Conservation (phyloP, 2,797 vertebrate species). For the Gadopsis marmoratus region DNA sequence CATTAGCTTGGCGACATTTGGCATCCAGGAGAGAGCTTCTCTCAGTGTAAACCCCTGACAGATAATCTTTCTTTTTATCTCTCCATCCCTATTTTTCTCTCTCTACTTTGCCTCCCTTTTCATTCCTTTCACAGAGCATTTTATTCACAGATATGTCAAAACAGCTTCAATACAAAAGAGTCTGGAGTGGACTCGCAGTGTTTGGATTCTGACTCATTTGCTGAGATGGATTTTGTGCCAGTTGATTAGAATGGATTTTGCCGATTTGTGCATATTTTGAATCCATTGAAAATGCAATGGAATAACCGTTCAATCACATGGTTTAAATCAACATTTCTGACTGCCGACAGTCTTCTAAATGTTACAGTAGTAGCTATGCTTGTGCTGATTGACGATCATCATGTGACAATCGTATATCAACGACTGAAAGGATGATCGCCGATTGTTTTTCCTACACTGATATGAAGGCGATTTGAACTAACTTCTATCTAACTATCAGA, state of each 20-base stretch:
- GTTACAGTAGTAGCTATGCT: not conserved
- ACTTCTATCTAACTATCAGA: too few species aligned
- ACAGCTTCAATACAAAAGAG: slow-evolving; percentile 68
- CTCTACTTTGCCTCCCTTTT: slow-evolving; percentile 46
- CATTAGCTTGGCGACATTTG: slow-evolving; percentile 60
- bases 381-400: too few species aligned
- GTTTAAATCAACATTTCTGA: slow-evolving; percentile 6
- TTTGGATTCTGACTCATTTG: slow-evolving; percentile 41
- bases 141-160: slow-evolving; percentile 65
- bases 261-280: slow-evolving; percentile 28
- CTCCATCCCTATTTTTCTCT: slow-evolving; percentile 11
- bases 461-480: too few species aligned
- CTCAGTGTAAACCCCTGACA: slow-evolving; percentile 65
- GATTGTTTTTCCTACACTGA: too few species aligned
- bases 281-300: not conserved
- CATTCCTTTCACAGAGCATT: slow-evolving; percentile 49
- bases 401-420: too few species aligned
- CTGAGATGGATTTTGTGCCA: slow-evolving; percentile 51
- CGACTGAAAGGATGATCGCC: too few species aligned
- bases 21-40: slow-evolving; percentile 58
- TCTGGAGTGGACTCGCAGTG: slow-evolving; percentile 48
- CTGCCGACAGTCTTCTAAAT: not conserved
- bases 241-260: slow-evolving; percentile 55
- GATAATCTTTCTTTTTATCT: slow-evolving; percentile 55
- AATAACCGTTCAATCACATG: slow-evolving; percentile 4